Evolutionary conservation across 2,797 vertebrate genomes (phyloP).

Genomic region (Hypotaenidia okinawae): DNA sequence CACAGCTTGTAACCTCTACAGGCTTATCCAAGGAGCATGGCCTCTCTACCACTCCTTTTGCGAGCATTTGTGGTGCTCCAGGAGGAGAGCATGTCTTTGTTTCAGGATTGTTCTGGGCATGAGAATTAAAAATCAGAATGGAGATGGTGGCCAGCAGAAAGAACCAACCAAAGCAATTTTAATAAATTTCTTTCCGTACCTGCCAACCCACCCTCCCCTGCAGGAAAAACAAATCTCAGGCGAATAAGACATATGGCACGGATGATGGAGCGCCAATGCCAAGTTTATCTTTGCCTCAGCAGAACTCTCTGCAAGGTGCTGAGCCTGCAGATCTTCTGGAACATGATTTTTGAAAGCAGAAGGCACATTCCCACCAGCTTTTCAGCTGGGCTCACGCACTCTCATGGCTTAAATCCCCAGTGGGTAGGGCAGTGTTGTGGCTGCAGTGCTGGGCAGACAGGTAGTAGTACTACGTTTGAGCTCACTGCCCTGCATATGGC

Average conservation of each 20-base stretch:
- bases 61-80: background rate
- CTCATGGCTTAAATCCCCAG: background rate
- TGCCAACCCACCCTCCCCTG: constrained; percentile 53
- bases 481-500: accelerated
- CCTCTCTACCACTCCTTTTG: background rate
- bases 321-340: constrained; percentile 34
- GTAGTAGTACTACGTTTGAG: background rate
- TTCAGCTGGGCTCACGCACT: background rate
- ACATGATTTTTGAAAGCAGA: background rate
- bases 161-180: constrained; percentile 8
- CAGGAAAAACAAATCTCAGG: constrained; percentile 40
- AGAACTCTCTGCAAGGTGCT: constrained; percentile 24
- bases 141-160: constrained; percentile 10
- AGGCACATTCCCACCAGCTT: background rate
- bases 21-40: background rate
- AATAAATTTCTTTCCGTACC: constrained; percentile 49
- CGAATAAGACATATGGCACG: constrained; percentile 20
- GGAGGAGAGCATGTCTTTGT: background rate
- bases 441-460: background rate
- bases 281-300: constrained; percentile 44
- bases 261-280: background rate
- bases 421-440: background rate
- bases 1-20: background rate
- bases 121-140: constrained; percentile 15
- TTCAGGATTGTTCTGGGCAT: constrained; percentile 13